phyloP scores from a whole-genome alignment of 2,113 vertebrate genomes.

The Nasalis larvatus region DNA sequence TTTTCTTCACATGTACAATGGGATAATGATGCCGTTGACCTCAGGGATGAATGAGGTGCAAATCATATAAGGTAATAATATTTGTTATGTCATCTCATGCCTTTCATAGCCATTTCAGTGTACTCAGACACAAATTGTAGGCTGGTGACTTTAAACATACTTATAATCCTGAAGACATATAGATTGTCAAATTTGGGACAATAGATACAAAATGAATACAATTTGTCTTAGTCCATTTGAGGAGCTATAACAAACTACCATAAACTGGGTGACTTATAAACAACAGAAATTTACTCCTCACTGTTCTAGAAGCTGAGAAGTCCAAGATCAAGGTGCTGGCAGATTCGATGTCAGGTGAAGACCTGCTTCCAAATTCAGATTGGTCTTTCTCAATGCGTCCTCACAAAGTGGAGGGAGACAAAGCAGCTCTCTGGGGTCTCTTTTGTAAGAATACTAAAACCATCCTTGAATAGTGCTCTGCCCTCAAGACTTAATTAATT shows the following conservation, averaged over 20 bases:
- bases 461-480: too few species aligned
- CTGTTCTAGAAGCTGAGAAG: fast-evolving
- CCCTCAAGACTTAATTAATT: background rate
- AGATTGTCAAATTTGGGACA: background rate
- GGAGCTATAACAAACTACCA: background rate
- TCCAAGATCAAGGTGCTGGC: background rate
- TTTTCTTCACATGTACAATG: background rate
- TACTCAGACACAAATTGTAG: background rate
- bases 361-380: background rate
- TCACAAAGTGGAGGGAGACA: too few species aligned
- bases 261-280: background rate
- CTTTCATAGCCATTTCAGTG: background rate
- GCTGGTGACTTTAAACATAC: background rate
- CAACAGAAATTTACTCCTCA: background rate
- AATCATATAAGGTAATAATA: background rate
- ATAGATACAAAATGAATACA: background rate
- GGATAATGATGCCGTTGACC: background rate
- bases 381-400: background rate
- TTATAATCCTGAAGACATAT: background rate
- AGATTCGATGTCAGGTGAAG: background rate
- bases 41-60: background rate
- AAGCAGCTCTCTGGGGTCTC: background rate
- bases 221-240: background rate
- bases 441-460: background rate
- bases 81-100: background rate